phyloP scores from a whole-genome alignment of 2,113 vertebrate genomes.

The Lophius piscatorius region DNA sequence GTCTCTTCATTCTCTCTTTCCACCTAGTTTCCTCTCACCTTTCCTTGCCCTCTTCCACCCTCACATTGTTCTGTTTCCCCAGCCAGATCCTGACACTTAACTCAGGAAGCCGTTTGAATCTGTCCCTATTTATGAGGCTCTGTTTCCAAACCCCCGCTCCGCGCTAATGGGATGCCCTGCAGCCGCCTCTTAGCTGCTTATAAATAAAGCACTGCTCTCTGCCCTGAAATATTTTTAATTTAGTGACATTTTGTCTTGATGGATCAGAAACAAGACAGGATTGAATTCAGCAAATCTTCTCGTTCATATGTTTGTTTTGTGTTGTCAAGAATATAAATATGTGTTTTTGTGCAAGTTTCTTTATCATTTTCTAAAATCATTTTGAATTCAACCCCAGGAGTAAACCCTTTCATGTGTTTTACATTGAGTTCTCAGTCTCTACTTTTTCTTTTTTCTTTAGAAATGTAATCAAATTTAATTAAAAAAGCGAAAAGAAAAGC shows the following conservation, averaged over 20 bases:
- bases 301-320: background rate
- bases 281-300: background rate
- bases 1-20: conserved; percentile 8
- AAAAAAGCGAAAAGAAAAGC: too few species aligned
- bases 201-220: conserved; percentile 66
- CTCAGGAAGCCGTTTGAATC: conserved; percentile 6
- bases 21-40: conserved; percentile 36
- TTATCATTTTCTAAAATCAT: too few species aligned
- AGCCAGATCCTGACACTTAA: conserved; percentile 1
- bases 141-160: conserved; percentile 27
- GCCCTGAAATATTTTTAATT: conserved; percentile 36
- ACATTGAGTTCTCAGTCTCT: too few species aligned
- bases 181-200: conserved; percentile 69
- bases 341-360: background rate
- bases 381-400: too few species aligned
- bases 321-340: background rate
- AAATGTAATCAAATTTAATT: too few species aligned
- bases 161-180: conserved; percentile 63
- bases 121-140: conserved; percentile 4
- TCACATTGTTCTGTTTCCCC: conserved; percentile 15
- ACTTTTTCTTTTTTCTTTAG: too few species aligned
- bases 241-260: conserved; percentile 53
- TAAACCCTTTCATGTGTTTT: too few species aligned
- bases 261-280: conserved; percentile 31
- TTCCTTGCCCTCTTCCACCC: conserved; percentile 26